phyloP scores from a whole-genome alignment of 2,888 invertebrate genomes.

The Athalia rosae region DNA sequence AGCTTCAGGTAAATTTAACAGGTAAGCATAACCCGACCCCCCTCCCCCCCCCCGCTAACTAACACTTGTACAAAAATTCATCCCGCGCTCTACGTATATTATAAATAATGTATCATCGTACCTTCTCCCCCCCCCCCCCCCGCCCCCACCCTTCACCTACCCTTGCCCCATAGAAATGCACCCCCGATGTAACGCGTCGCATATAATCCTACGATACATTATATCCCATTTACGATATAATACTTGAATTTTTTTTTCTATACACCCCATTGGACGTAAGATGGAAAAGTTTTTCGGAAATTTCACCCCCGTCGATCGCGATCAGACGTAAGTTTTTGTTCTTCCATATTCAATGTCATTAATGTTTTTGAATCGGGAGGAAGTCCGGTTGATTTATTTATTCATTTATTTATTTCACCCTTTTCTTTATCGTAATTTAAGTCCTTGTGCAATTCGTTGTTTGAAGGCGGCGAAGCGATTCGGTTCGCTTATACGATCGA shows the following conservation, averaged over 20 bases:
- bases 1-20: slow-evolving; percentile 40
- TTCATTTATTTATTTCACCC: no score
- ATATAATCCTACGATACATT: slow-evolving; percentile 10
- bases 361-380: no score
- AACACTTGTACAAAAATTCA: not conserved
- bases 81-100: not conserved
- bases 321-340: no score
- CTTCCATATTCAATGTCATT: no score
- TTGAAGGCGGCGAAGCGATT: slow-evolving; percentile 40
- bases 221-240: not conserved
- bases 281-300: not conserved
- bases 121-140: no score
- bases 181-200: no score
- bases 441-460: not conserved
- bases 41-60: slow-evolving; percentile 19
- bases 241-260: not conserved
- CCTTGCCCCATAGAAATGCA: no score
- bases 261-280: not conserved
- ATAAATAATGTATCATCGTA: not conserved
- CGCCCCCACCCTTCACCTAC: no score
- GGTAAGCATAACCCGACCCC: slow-evolving; percentile 39
- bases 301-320: no score
- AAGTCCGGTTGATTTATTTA: no score
- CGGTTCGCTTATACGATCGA: slow-evolving; percentile 48
- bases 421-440: no score